These are phyloP conservation scores for Aethina tumida DNA, from an alignment of 1,140 invertebrate species.

Conservation along the genomic window DNA sequence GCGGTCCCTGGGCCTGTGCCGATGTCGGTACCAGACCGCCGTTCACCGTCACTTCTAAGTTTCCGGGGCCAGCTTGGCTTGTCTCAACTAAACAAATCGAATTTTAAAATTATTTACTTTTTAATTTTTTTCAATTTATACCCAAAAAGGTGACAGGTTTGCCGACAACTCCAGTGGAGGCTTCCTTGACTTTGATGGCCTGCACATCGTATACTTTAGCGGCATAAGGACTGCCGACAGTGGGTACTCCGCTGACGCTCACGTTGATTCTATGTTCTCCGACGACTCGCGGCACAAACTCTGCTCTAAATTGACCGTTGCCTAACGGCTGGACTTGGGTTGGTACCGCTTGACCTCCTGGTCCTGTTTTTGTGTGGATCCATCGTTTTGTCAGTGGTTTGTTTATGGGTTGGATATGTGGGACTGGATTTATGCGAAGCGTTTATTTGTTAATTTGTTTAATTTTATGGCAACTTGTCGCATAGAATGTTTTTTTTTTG, in stretches of 20 bases:
- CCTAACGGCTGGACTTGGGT: slow-evolving; percentile 65
- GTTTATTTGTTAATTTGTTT: too few relatives aligned
- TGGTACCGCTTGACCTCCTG: slow-evolving; percentile 75
- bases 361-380: slow-evolving; percentile 54
- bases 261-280: slow-evolving; percentile 88
- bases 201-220: slow-evolving; percentile 92
- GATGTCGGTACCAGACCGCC: slow-evolving; percentile 91
- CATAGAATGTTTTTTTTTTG: too few relatives aligned
- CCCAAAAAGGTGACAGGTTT: slow-evolving; percentile 91
- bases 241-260: slow-evolving; percentile 63
- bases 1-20: slow-evolving; percentile 87
- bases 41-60: slow-evolving; percentile 94
- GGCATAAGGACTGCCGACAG: slow-evolving; percentile 81
- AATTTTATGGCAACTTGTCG: too few relatives aligned
- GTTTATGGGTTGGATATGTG: too few relatives aligned
- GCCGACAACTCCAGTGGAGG: slow-evolving; percentile 81
- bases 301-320: slow-evolving; percentile 71
- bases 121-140: slow-evolving; percentile 38
- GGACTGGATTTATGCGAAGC: too few relatives aligned
- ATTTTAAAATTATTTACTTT: slow-evolving; percentile 5
- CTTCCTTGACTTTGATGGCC: slow-evolving; percentile 89
- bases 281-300: slow-evolving; percentile 75
- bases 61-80: slow-evolving; percentile 90
- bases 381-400: too few relatives aligned
- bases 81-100: slow-evolving; percentile 76